Percentiles rank a stretch among this genome's conserved stretches.
Evolutionary conservation across 92 coral and sea anemone species (phyloP).

Genomic region (Umimayanthus kanabou): DNA sequence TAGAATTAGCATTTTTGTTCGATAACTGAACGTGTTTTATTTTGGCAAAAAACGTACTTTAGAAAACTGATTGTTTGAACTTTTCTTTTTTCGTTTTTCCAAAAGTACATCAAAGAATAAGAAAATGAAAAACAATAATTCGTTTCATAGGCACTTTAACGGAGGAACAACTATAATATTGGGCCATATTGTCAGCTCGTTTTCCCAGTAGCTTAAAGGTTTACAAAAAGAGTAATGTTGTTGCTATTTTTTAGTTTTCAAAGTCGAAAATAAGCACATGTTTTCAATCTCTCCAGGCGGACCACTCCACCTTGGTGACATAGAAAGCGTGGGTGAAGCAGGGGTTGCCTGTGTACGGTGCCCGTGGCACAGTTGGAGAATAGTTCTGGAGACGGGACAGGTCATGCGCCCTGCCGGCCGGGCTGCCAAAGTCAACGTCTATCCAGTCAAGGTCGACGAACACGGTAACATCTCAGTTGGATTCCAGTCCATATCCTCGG

Average conservation of each 20-base stretch:
- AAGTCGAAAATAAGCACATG: no score
- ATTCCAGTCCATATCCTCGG: slow-evolving; percentile 62
- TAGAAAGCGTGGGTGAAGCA: slow-evolving; percentile 82
- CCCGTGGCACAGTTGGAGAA: slow-evolving; percentile 92
- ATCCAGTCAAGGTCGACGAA: slow-evolving; percentile 67
- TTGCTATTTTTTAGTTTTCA: neutral
- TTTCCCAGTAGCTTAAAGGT: neutral
- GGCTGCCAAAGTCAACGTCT: slow-evolving; percentile 49
- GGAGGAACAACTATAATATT: no score
- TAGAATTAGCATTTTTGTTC: no score
- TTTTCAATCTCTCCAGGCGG: slow-evolving; percentile 62
- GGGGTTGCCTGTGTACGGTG: slow-evolving; percentile 76
- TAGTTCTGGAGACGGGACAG: slow-evolving; percentile 62
- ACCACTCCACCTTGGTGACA: slow-evolving; percentile 89
- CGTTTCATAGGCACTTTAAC: no score
- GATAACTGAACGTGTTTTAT: no score
- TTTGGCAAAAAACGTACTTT: no score
- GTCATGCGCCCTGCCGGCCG: slow-evolving; percentile 55
- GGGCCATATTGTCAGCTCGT: no score
- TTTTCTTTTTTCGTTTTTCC: no score
- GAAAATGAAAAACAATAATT: no score
- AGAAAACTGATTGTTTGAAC: no score
- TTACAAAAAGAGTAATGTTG: neutral
- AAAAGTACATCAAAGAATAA: no score
- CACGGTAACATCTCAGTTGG: slow-evolving; percentile 73